Evolutionary conservation across 2,113 vertebrate genomes (phyloP), one percentile per base, ranked within the genome.

Genomic region (Formicarius rufipectus): DNA sequence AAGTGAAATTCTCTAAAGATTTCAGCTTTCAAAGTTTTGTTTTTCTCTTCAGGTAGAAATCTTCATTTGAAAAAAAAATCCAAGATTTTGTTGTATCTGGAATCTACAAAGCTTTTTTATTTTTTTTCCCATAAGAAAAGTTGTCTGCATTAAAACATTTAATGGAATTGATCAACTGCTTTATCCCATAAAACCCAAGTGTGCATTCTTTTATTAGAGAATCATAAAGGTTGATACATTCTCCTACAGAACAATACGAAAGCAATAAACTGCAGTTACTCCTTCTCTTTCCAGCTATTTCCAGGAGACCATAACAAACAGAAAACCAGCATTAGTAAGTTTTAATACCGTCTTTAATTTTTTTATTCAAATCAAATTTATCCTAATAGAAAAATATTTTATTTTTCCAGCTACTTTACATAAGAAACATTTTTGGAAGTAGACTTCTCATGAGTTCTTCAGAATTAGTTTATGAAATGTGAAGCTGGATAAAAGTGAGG

Each of bases 401-500:
- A 35, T 93, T 92, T 42, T 82, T 76, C 56, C 19, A 87, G 9
- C n/a, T 81, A 67, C 10, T 53, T 91, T 76, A 53, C 12, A 18
- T 56, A 42, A 85, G 55, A 91, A 93, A 95, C 16, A 72, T 56
- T 93, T 91, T 91, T 64, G 10, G 30, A 96, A 95, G 31, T 49
- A 76, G 71, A 88, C 47, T 9, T 92, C 86, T 95, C 69, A 81
- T 87, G 94, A 96, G 59, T 85, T 88, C 45, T 92, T 71, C 81
- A 88, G 56, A 96, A 97, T 97, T 96, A 96, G 84, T 97, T 97
- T 97, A 97, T 90, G 63, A 86, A 93, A 80, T 88, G 44, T 62
- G 42, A 75, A 85, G 58, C 68, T 95, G 39, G 59, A 58, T 92
- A 91, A 92, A 97, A 96, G 94, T 86, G 42, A 93, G 44, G 20